Percentiles rank a stretch among this genome's conserved stretches.
Evolutionary conservation across 64 coral and sea anemone species (phyloP).

Genomic region (Astreopora myriophthalma): DNA sequence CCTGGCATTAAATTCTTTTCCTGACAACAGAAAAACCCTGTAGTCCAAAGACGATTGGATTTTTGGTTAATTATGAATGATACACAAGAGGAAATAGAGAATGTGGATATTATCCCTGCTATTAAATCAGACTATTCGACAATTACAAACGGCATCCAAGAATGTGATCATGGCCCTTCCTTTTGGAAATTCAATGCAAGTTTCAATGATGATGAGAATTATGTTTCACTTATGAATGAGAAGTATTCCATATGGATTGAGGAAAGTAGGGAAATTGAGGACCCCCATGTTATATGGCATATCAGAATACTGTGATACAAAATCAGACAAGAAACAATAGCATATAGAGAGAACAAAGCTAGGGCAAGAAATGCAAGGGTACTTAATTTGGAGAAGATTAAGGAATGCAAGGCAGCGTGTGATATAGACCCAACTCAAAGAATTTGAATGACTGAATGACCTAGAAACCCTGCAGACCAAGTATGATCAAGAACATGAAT

Average conservation of each 20-base stretch:
- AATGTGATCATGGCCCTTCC: not conserved
- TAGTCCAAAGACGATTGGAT: conserved; percentile 24
- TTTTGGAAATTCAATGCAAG: conserved; percentile 33
- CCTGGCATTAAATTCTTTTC: not conserved
- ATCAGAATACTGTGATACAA: conserved; percentile 41
- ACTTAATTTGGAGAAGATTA: conserved; percentile 7
- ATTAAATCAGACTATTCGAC: conserved; percentile 55
- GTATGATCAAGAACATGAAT: conserved; percentile 26
- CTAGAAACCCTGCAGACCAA: not conserved
- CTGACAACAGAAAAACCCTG: not conserved
- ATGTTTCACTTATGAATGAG: not conserved
- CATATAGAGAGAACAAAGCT: too few relatives aligned
- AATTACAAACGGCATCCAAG: conserved; percentile 26
- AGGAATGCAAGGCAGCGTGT: not conserved
- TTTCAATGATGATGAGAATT: conserved; percentile 5
- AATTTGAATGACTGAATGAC: not conserved
- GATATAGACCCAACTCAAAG: not conserved
- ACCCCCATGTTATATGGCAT: not conserved
- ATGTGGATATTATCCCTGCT: conserved; percentile 15
- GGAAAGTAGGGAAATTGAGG: not conserved
- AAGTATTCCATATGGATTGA: not conserved
- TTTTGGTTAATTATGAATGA: not conserved
- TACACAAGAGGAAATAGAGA: conserved; percentile 29
- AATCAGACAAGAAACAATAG: conserved; percentile 13
- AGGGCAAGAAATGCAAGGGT: conserved; percentile 16